Evolutionary conservation across 2,888 invertebrate genomes (phyloP).

Genomic region (Leptodirus hochenwartii): DNA sequence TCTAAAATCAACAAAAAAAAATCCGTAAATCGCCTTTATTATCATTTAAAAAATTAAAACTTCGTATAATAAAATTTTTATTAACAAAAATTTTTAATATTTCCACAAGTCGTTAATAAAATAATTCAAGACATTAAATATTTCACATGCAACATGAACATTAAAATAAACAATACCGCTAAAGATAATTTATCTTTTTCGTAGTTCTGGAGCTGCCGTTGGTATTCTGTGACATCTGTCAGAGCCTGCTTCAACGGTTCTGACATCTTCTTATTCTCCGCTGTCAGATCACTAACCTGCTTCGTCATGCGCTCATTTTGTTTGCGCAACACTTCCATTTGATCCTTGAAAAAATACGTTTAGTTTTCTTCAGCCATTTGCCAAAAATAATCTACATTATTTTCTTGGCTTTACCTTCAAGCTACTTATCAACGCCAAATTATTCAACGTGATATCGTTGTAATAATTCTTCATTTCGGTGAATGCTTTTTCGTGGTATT

Average conservation of each 20-base stretch:
- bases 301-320: slow-evolving; percentile 63
- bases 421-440: slow-evolving; percentile 76
- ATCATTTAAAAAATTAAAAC: neutral
- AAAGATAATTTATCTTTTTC: slow-evolving; percentile 68
- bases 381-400: neutral
- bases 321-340: slow-evolving; percentile 56
- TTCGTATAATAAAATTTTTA: slow-evolving; percentile 2
- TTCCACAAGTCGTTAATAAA: slow-evolving; percentile 4
- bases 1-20: slow-evolving; percentile 27
- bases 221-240: slow-evolving; percentile 50
- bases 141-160: too few relatives aligned
- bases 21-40: neutral
- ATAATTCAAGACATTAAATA: neutral
- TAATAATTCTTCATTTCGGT: slow-evolving; percentile 87
- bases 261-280: slow-evolving; percentile 53
- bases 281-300: slow-evolving; percentile 43
- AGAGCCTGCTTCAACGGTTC: slow-evolving; percentile 56
- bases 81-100: slow-evolving; percentile 1
- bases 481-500: slow-evolving; percentile 70
- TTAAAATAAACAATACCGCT: slow-evolving; percentile 21
- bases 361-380: slow-evolving; percentile 2
- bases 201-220: slow-evolving; percentile 64
- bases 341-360: slow-evolving; percentile 29
- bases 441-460: slow-evolving; percentile 86
- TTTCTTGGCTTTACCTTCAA: slow-evolving; percentile 40